Conservation (phyloP, 2,888 invertebrate genomes). For the Folsomia candida region DNA sequence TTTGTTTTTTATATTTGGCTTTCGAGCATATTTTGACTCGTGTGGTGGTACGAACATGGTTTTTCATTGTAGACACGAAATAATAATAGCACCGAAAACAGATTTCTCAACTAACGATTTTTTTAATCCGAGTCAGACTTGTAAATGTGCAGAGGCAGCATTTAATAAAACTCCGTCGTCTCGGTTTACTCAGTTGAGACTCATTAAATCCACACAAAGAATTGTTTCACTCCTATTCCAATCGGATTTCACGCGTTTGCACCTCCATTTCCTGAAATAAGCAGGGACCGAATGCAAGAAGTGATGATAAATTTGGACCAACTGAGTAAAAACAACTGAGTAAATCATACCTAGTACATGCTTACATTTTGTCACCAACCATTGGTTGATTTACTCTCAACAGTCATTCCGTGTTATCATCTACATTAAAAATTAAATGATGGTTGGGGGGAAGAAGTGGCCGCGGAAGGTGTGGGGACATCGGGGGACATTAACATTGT, state of each 20-base stretch:
- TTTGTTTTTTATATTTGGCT: too few species aligned
- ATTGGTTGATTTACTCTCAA: too few species aligned
- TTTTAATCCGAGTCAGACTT: neutral
- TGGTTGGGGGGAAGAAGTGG: too few species aligned
- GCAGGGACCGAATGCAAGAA: neutral
- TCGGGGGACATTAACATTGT: too few species aligned
- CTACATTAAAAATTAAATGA: constrained; percentile 2
- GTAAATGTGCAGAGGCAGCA: neutral
- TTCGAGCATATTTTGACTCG: too few species aligned
- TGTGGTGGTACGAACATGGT: too few species aligned
- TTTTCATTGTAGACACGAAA: too few species aligned
- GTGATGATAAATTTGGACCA: constrained; percentile 10
- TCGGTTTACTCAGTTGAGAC: constrained; percentile 21
- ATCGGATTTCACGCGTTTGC: constrained; percentile 48
- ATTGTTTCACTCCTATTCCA: constrained; percentile 33
- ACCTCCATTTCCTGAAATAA: constrained; percentile 30
- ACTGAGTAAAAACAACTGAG: too few species aligned
- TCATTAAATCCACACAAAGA: constrained; percentile 51
- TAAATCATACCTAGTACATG: constrained; percentile 2
- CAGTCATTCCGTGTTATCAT: neutral
- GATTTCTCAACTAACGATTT: constrained; percentile 8
- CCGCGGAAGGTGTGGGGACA: too few species aligned
- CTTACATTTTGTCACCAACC: neutral
- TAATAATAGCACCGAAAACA: constrained; percentile 12
- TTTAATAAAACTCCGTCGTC: constrained; percentile 45